Percentiles rank a stretch among this genome's conserved stretches.
Conservation (phyloP, 2,113 vertebrate genomes). For the Noctilio leporinus region DNA sequence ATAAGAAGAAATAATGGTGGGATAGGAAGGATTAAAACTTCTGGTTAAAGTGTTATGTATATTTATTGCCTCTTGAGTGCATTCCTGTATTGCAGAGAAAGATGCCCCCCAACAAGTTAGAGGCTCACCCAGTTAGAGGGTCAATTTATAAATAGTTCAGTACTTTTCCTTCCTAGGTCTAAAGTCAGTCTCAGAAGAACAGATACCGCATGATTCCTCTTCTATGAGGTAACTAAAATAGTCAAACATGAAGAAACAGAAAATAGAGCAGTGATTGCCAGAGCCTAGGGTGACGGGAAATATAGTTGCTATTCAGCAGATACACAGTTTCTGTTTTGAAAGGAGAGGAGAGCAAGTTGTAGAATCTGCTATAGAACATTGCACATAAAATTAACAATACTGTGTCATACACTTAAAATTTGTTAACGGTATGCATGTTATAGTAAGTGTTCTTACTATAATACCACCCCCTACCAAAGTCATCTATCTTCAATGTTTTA, state of each 20-base stretch:
- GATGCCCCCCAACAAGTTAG: not conserved
- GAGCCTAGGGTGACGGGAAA: not conserved
- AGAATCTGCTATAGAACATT: not conserved
- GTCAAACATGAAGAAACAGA: not conserved
- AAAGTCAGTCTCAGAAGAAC: not conserved
- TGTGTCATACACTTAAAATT: not conserved
- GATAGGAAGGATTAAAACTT: not conserved
- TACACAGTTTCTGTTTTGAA: not conserved
- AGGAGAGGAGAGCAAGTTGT: not conserved
- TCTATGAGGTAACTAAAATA: not conserved
- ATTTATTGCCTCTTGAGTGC: not conserved
- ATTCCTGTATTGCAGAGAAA: not conserved
- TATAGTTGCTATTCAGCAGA: not conserved
- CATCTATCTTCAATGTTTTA: not conserved
- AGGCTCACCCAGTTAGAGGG: accelerated
- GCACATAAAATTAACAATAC: not conserved
- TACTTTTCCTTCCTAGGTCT: not conserved
- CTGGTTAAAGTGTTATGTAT: not conserved
- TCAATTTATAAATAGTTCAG: not conserved
- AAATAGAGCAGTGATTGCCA: not conserved
- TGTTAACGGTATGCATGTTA: not conserved
- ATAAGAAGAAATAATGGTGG: not conserved
- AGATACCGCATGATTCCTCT: not conserved
- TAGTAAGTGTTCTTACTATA: not conserved
- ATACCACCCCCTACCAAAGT: not conserved